These are phyloP conservation scores for Plestiodon gilberti DNA, from an alignment of 2,113 vertebrate genomes.

Conservation along the genomic window DNA sequence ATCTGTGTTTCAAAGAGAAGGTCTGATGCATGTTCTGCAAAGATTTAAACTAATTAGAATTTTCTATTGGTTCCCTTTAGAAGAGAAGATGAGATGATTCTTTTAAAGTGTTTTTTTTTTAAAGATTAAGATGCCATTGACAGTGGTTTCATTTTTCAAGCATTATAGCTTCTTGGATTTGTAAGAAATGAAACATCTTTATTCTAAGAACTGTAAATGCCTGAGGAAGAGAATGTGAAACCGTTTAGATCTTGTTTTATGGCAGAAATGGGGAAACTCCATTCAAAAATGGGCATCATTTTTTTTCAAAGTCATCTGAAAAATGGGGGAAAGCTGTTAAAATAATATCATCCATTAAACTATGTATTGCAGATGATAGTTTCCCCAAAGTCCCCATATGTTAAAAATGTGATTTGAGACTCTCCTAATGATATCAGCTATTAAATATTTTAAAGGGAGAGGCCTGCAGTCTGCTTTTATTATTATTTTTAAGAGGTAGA, in stretches of 20 bases:
- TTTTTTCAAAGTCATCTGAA: not conserved
- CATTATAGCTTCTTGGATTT: conserved; percentile 6
- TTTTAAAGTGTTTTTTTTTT: not conserved
- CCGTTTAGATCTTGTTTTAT: conserved; percentile 5
- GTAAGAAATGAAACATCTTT: not conserved
- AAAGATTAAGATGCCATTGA: conserved; percentile 22
- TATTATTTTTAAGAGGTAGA: not conserved
- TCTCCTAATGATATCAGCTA: not conserved
- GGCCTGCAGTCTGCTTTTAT: not conserved
- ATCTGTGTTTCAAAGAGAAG: not conserved
- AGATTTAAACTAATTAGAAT: not conserved
- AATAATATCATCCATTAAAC: not conserved
- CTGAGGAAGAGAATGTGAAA: not conserved
- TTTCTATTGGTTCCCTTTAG: not conserved
- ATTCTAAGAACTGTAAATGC: not conserved
- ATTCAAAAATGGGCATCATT: conserved; percentile 4
- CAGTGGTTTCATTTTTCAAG: not conserved
- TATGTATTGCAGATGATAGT: not conserved
- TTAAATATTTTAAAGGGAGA: conserved; percentile 22
- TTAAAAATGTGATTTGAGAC: conserved; percentile 30
- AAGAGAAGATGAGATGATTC: not conserved
- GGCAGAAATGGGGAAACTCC: conserved; percentile 20
- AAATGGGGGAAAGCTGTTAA: not conserved
- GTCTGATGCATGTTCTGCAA: not conserved
- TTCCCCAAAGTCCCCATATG: not conserved